Evolutionary conservation across 2,888 invertebrate species (phyloP).

Genomic region (Thecocarcelia acutangulata): DNA sequence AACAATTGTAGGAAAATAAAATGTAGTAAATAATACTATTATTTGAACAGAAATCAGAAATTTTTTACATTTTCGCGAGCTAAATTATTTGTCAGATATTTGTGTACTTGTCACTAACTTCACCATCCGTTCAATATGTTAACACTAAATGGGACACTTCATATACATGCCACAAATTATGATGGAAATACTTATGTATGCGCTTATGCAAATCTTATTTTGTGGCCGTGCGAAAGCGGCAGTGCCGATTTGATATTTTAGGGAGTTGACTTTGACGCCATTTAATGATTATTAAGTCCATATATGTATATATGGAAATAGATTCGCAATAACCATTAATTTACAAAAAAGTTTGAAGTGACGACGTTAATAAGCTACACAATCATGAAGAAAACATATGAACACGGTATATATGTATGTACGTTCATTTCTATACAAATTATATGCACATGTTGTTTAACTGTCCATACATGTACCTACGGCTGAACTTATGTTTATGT

Average conservation of each 20-base stretch:
- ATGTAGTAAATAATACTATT: neutral
- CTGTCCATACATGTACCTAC: too few species aligned
- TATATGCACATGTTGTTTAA: too few species aligned
- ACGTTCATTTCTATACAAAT: too few species aligned
- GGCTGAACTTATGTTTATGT: neutral
- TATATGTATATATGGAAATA: slow-evolving; percentile 13
- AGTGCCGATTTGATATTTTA: slow-evolving; percentile 31
- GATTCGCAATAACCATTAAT: slow-evolving; percentile 47
- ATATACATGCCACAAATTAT: slow-evolving; percentile 16
- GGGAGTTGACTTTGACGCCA: slow-evolving; percentile 67
- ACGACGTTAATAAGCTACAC: slow-evolving; percentile 14
- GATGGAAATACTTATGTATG: neutral
- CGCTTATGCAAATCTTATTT: slow-evolving; percentile 33
- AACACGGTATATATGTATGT: too few species aligned
- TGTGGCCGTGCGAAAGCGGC: neutral
- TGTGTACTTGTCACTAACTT: slow-evolving; percentile 4
- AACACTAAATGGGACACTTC: slow-evolving; percentile 5
- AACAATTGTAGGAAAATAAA: neutral
- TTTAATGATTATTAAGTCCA: slow-evolving; percentile 58
- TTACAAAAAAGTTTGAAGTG: slow-evolving; percentile 21
- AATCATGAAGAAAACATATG: neutral
- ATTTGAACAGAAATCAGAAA: too few species aligned
- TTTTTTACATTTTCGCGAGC: too few species aligned
- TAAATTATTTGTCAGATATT: slow-evolving; percentile 33
- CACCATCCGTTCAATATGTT: slow-evolving; percentile 23